These are phyloP conservation scores for Symphodus melops DNA, from an alignment of 2,113 vertebrate species.

Conservation along the genomic window DNA sequence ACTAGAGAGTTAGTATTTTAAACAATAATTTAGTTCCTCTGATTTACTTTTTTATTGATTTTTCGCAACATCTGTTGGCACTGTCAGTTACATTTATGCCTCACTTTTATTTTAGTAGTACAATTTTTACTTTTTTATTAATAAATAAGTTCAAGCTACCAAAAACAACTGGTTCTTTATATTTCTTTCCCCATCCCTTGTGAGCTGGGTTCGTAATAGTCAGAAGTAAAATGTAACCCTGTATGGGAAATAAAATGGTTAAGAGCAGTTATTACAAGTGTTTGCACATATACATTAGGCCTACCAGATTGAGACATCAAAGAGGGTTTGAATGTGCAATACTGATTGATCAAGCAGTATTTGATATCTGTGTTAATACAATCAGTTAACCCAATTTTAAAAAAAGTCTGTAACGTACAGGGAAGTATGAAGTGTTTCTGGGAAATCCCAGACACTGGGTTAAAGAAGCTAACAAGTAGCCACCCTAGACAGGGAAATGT, in stretches of 20 bases:
- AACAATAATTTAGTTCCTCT: no score
- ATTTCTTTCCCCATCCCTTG: no score
- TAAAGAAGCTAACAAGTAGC: constrained; percentile 2
- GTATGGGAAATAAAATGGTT: neutral
- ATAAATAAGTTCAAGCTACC: no score
- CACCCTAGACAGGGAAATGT: constrained; percentile 9
- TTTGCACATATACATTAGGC: neutral
- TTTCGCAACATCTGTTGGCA: no score
- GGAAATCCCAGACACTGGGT: neutral
- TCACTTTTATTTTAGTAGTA: no score
- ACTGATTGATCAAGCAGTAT: neutral
- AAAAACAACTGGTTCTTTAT: no score
- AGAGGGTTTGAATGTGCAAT: neutral
- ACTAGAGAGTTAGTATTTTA: no score
- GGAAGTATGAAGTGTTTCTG: neutral
- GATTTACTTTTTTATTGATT: no score
- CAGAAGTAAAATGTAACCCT: neutral
- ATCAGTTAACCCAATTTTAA: neutral
- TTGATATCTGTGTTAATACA: constrained; percentile 9
- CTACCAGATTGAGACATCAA: neutral
- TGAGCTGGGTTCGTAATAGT: no score
- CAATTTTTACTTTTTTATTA: no score
- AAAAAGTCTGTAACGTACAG: neutral
- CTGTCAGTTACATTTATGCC: no score
- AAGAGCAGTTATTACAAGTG: neutral